A percentile compares a stretch with the other conserved stretches of the same genome.
phyloP scores from a whole-genome alignment of 2,797 vertebrate genomes.

The Miichthys miiuy region DNA sequence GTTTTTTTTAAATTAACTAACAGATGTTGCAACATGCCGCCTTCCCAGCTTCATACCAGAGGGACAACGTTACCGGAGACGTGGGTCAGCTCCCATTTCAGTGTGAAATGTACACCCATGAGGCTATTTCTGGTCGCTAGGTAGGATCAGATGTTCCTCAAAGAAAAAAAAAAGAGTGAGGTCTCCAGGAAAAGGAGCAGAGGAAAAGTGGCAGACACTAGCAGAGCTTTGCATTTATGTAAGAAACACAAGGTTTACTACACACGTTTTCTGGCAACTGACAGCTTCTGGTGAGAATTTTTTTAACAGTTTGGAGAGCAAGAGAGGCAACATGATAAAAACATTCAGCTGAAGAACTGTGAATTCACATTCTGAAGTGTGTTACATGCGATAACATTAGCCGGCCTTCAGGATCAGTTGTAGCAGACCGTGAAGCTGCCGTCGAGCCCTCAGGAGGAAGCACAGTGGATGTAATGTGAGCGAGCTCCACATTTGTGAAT shows the following conservation, averaged over 20 bases:
- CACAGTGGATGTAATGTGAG: conserved; percentile 47
- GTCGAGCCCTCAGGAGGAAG: neutral
- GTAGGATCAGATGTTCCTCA: conserved; percentile 49
- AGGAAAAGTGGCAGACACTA: conserved; percentile 2
- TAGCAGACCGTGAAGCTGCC: neutral
- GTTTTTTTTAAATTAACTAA: neutral
- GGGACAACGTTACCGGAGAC: conserved; percentile 26
- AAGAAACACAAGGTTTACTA: neutral
- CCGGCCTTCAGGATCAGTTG: neutral
- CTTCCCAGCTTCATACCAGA: conserved; percentile 28
- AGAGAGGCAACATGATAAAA: neutral
- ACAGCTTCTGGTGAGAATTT: neutral
- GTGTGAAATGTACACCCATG: conserved; percentile 59
- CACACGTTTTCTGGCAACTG: too few species aligned
- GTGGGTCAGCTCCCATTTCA: conserved; percentile 49
- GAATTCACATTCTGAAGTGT: neutral
- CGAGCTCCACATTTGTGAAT: conserved; percentile 72
- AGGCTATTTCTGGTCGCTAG: conserved; percentile 66
- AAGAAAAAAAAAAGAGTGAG: conserved; percentile 4
- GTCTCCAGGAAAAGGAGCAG: conserved; percentile 31
- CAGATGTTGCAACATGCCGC: conserved; percentile 24
- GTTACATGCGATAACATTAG: neutral
- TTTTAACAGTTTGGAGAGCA: neutral
- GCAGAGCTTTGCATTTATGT: too few species aligned
- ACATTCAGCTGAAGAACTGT: neutral